Base-by-base conservation (phyloP, 2,797 vertebrate species). In the Merluccius polli region DNA sequence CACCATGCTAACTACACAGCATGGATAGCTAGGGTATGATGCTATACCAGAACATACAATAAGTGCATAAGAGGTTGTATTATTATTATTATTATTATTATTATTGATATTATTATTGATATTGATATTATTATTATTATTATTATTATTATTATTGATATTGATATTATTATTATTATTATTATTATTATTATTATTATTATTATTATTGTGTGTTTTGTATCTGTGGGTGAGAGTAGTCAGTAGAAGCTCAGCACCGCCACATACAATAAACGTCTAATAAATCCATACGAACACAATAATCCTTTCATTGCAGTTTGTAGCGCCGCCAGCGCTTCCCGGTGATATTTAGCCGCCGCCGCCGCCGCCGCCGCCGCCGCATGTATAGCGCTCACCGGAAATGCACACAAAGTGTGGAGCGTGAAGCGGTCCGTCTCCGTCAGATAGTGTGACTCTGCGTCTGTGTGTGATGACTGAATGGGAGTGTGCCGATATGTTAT, bases 391-490 rank as follows among this genome's bases (percentile, higher is more conserved):
- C 2, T 65, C 11, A 27, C 59, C 59, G 67, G 29, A 69, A 69
- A 69, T 69, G 29, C 29, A 69, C 31, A 13, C 31, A 31, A 69
- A 65, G 1, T 9, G 4, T 12, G 48, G 27, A 32, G 11, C n/a
- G n/a, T 16, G 31, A 72, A 76, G 71, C 32, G 18, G 32, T 75
- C 36, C n/a, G 16, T 18, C 48, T 13, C 15, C 18, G 32, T 73
- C 63, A 27, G 18, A 7, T 59, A 38, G 70, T 75, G 32, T 77
- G 29, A 44, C 71, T 75, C 75, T 69, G n/a, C 68, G 21, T n/a
- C 35, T 30, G n/a, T 18, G 48, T 78, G 33, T 44, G 71, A 71
- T 78, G 77, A 81, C 81, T 71, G 70, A 73, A 38, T 27, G 36
- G 72, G 29, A 9, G 59, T 73, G 38, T 27, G 8, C 33, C 8